These are phyloP conservation scores for Onchidella celtica DNA, from an alignment of 2,888 invertebrate genomes.

Conservation along the genomic window DNA sequence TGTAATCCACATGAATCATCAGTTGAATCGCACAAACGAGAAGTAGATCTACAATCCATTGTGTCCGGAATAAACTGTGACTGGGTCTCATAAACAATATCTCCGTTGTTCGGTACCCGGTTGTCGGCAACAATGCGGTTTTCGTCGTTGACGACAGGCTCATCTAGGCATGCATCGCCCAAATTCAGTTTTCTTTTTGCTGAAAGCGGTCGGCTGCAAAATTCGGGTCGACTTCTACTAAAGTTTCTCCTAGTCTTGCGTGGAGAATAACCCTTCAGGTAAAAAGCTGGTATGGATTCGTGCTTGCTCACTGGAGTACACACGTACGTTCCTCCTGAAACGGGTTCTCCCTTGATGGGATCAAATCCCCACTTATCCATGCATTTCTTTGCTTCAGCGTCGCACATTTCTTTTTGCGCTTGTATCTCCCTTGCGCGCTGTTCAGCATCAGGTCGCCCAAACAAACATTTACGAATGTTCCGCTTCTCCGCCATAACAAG, in stretches of 20 bases:
- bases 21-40: too few relatives aligned
- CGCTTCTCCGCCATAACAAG: not conserved
- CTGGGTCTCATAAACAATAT: too few relatives aligned
- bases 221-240: too few relatives aligned
- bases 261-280: not conserved
- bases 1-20: too few relatives aligned
- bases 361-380: not conserved
- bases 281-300: not conserved
- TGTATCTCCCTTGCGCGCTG: not conserved
- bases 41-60: too few relatives aligned
- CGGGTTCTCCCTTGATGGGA: not conserved
- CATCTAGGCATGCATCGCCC: too few relatives aligned
- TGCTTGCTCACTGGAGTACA: not conserved
- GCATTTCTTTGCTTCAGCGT: not conserved
- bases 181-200: not conserved
- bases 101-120: too few relatives aligned
- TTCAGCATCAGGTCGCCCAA: not conserved
- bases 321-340: not conserved
- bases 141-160: too few relatives aligned
- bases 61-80: too few relatives aligned
- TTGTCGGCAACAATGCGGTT: too few relatives aligned
- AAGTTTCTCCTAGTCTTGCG: too few relatives aligned
- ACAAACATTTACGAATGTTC: not conserved
- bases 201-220: too few relatives aligned
- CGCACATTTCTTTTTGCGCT: not conserved